Evolutionary conservation across 2,888 invertebrate species (phyloP).

Genomic region (Conistra vaccinii): DNA sequence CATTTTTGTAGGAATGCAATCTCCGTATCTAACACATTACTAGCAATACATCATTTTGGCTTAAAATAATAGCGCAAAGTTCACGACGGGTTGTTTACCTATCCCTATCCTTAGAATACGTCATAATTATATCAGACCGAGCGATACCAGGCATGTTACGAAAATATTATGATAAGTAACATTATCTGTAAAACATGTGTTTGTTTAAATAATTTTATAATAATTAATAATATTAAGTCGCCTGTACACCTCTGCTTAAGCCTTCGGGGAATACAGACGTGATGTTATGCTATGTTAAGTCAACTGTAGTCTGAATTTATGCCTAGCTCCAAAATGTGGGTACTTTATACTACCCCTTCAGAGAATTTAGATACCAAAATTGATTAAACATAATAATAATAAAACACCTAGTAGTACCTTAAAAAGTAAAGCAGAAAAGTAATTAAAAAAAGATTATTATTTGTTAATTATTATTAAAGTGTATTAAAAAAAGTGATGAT

Average conservation of each 20-base stretch:
- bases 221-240: not conserved
- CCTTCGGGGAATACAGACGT: no score
- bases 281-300: no score
- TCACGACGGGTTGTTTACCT: constrained; percentile 29
- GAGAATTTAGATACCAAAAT: not conserved
- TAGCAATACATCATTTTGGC: constrained; percentile 7
- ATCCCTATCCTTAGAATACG: constrained; percentile 10
- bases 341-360: not conserved
- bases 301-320: not conserved
- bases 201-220: not conserved
- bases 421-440: no score
- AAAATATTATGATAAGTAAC: constrained; percentile 25
- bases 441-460: no score
- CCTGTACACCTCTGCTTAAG: no score
- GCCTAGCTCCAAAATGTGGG: not conserved
- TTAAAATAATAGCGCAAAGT: constrained; percentile 19
- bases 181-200: constrained; percentile 6
- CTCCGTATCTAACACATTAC: not conserved
- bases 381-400: not conserved
- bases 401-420: not conserved
- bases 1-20: not conserved
- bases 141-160: constrained; percentile 13
- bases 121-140: not conserved
- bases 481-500: not conserved
- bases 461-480: no score